Evolutionary conservation across 92 coral and sea anemone species (phyloP).

Genomic region (Phenganax subtilis): DNA sequence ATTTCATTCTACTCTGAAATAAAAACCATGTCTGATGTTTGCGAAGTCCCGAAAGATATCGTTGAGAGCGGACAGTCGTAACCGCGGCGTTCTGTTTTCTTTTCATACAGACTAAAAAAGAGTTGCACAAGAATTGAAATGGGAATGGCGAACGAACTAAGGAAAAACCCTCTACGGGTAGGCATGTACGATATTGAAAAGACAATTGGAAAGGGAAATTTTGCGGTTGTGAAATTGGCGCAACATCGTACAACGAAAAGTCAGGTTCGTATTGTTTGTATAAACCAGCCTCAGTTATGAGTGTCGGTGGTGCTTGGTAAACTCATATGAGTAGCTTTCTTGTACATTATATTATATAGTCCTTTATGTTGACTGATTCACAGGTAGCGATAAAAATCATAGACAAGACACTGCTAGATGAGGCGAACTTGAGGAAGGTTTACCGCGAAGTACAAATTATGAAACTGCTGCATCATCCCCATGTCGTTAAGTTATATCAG

Average conservation of each 20-base stretch:
- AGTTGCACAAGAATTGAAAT: slow-evolving; percentile 61
- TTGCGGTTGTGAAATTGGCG: slow-evolving; percentile 97
- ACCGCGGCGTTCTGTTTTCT: slow-evolving; percentile 44
- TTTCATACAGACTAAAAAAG: slow-evolving; percentile 54
- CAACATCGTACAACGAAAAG: slow-evolving; percentile 92
- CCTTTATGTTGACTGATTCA: slow-evolving; percentile 30
- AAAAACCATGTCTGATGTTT: slow-evolving; percentile 40
- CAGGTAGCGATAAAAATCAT: slow-evolving; percentile 99
- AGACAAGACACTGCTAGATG: slow-evolving; percentile 97
- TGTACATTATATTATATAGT: neutral
- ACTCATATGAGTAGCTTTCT: neutral
- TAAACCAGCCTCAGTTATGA: neutral
- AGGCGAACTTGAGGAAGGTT: slow-evolving; percentile 88
- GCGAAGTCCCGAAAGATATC: slow-evolving; percentile 18
- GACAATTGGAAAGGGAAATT: slow-evolving; percentile 98
- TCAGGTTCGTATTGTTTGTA: slow-evolving; percentile 58
- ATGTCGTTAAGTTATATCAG: slow-evolving; percentile 90
- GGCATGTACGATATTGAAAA: slow-evolving; percentile 98
- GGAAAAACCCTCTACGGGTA: slow-evolving; percentile 78
- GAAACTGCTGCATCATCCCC: slow-evolving; percentile 91
- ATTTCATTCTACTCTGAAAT: slow-evolving; percentile 37
- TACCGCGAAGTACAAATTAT: slow-evolving; percentile 98
- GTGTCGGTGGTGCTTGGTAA: neutral
- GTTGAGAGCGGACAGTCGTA: neutral
- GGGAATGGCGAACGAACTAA: slow-evolving; percentile 92